Evolutionary conservation across 23 tunicate genomes (phyloP).

Genomic region (Ciona savignyi): DNA sequence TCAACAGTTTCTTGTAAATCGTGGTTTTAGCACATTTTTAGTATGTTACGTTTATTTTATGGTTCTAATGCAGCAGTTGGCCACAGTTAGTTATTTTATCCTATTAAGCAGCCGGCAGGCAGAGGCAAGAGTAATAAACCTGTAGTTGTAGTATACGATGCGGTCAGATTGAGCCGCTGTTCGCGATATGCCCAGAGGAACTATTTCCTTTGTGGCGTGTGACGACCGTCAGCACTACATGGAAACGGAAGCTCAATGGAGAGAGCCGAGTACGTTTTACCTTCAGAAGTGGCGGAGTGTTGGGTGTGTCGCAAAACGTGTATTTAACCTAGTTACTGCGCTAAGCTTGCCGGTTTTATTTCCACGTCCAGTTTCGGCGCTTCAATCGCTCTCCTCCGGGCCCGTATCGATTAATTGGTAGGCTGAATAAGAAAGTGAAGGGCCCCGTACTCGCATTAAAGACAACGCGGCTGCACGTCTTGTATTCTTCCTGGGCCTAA

Average conservation of each 20-base stretch:
- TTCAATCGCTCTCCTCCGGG: background rate
- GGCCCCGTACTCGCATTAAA: background rate
- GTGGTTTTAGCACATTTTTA: no score
- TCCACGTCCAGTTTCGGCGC: background rate
- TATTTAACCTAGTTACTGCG: background rate
- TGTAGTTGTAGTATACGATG: no score
- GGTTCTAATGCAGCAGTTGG: no score
- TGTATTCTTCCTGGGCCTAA: background rate
- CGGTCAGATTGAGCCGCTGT: no score
- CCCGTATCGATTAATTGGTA: background rate
- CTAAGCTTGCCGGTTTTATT: background rate
- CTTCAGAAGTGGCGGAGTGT: no score
- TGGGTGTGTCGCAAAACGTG: background rate
- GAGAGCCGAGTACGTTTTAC: no score
- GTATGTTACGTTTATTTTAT: no score
- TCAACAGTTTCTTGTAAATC: no score
- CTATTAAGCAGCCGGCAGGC: no score
- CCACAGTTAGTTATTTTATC: no score
- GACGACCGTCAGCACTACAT: background rate
- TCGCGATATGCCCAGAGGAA: background rate
- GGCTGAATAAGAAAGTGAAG: background rate
- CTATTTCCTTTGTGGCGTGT: background rate
- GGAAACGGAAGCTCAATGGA: background rate
- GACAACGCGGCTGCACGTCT: no score
- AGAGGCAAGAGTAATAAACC: no score